These are phyloP conservation scores for Heterochromis multidens DNA, from an alignment of 2,113 vertebrate species.

Conservation along the genomic window DNA sequence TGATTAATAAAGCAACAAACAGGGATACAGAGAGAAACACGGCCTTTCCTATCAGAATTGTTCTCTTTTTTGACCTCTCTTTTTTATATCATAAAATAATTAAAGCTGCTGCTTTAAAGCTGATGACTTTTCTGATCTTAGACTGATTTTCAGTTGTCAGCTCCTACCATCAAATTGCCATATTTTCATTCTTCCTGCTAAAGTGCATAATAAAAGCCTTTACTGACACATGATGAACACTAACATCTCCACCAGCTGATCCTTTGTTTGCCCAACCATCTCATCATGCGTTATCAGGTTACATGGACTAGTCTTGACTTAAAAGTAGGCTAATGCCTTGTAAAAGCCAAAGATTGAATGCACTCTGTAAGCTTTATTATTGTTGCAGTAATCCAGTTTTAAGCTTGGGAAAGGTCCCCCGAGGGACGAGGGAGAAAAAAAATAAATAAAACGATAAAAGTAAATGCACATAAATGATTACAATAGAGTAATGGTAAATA, in stretches of 20 bases:
- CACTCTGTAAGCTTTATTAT: conserved; percentile 7
- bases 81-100: background rate
- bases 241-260: background rate
- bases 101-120: background rate
- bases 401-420: background rate
- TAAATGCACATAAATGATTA: background rate
- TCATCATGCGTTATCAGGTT: conserved; percentile 28
- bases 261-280: background rate
- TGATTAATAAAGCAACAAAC: background rate
- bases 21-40: background rate
- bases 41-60: background rate
- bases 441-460: background rate
- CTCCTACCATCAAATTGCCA: background rate
- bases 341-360: conserved; percentile 13
- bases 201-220: conserved; percentile 10
- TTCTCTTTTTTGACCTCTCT: background rate
- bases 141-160: background rate
- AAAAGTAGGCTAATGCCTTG: conserved; percentile 4
- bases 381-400: background rate
- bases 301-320: conserved; percentile 13
- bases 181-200: background rate
- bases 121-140: background rate
- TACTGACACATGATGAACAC: background rate
- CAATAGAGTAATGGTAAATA: background rate
- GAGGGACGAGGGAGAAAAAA: background rate